Evolutionary conservation across 1,140 invertebrate species (phyloP), one percentile per base, ranked within the genome.

Genomic region (Drosophila elegans): DNA sequence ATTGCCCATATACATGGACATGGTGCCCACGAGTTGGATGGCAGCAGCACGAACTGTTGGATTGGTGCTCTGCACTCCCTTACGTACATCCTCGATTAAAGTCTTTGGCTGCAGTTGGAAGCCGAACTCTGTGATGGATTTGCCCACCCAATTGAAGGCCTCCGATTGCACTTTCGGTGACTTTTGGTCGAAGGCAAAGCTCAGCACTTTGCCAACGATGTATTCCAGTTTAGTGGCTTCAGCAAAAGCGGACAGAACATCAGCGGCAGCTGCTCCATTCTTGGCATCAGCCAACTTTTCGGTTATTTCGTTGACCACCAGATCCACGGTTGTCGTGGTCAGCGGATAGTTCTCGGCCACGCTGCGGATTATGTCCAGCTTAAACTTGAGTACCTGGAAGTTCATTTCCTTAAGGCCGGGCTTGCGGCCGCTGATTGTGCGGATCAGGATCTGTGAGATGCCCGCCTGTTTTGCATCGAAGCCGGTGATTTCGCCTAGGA

Each of bases 161-260:
- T 98, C 97, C 11, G 96, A 95, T 80, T 98, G 97, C 38, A 98
- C 97, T 92, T 98, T 98, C 0, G 98, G 98, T 91, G 96, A 98
- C 93, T 98, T 98, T 91, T 98, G 97, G 3, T 94, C 95, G 91
- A 98, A 97, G 0, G 96, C 96, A 91, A 95, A 96, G 5, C 94
- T 93, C 1, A 97, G 82, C 4, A 96, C 95, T 89, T 96, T 95
- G 45, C 94, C 94, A 6, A 96, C 94, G 0, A 98, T 94, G 73
- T 95, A 95, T 59, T 97, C 96, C 21, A 98, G 93, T 41, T 94
- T 95, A 16, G 95, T 96, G 1, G 96, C 95, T 84, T 98, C 97
- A 0, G 96, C 95, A 44, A 97, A 95, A 32, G 94, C 93, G 1
- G 95, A 95, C 1, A 98, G 93, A 5, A 95, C 95, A 51, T 97